Base-by-base conservation (phyloP, 2,888 invertebrate genomes). In the Myathropa florea region DNA sequence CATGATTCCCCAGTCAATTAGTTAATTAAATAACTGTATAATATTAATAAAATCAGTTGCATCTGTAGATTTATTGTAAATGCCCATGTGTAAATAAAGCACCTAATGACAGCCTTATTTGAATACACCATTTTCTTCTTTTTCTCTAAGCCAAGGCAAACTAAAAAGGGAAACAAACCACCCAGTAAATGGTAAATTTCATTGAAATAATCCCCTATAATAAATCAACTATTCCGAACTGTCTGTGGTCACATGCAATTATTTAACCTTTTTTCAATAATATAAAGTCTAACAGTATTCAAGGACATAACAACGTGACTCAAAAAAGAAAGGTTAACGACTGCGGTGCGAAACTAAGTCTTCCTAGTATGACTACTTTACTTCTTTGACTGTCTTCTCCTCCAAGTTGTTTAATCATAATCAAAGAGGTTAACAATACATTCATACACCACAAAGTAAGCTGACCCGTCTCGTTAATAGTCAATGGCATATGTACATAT, bases 291-390 rank as follows among this genome's bases (percentile, higher is more conserved):
- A 70, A 78, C 36, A 68, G 33, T 59, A 57, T 33, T 68, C 78
- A 83, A 75, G 83, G 83, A 78, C 46, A 24, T 73, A 83, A 83
- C 73, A 21, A 78, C 71, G 26, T 67, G 33, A 68, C 57, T 78
- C 55, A 18, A 63, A 33, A 55, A 33, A 64, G 61, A 63, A 39
- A 78, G 57, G 57, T 64, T 57, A 64, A 71, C 39, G 78, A 64
- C 64, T 71, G 70, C 55, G 14, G 21, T 33, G 9, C 21, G 39
- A 23, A 75, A 64, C 28, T 21, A 59, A 30, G 39, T 68, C 67
- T 60, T 77, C 67, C 68, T 60, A 77, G 67, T 61, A 26, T 46
- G 33, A 61, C 68, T 53, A 60, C 39, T n/a, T 14, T 53, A 46
- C n/a, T 61, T 61, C 64, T 71, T 67, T 39, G 21, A 21, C n/a